A percentile compares a stretch with the other conserved stretches of the same genome.
Evolutionary conservation across 37 sponge, comb jelly and placozoan genomes (phyloP).

Genomic region (Cladorhizidae sp.): DNA sequence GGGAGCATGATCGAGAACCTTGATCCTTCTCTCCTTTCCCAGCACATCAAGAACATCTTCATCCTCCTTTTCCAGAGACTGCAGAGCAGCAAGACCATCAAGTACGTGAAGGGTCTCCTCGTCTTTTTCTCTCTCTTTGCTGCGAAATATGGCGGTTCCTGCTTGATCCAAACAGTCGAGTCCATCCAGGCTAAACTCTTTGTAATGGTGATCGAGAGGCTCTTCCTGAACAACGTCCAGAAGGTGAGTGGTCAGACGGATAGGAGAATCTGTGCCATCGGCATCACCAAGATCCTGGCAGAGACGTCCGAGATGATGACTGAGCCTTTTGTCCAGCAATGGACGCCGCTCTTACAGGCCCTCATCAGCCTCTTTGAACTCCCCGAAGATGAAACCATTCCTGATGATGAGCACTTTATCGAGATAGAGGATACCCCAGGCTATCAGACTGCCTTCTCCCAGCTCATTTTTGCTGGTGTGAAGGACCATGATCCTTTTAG

Average conservation of each 20-base stretch:
- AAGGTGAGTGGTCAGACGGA: constrained; percentile 89
- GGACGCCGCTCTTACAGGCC: constrained; percentile 79
- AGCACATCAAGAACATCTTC: constrained; percentile 82
- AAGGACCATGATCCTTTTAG: constrained; percentile 89
- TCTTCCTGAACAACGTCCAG: constrained; percentile 90
- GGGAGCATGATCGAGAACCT: constrained; percentile 80
- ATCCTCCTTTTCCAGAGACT: constrained; percentile 90
- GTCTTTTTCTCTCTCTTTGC: constrained; percentile 92
- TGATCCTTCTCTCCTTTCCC: constrained; percentile 36
- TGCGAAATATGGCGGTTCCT: constrained; percentile 82
- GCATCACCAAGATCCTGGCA: constrained; percentile 92
- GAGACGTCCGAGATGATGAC: constrained; percentile 87
- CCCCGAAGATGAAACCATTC: constrained; percentile 77
- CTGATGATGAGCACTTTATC: constrained; percentile 94
- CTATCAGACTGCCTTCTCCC: constrained; percentile 91
- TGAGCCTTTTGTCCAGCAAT: constrained; percentile 74
- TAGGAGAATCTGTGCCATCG: constrained; percentile 93
- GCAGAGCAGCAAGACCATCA: constrained; percentile 92
- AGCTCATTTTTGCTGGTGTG: constrained; percentile 85
- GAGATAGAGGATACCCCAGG: constrained; percentile 99
- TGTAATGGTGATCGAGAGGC: constrained; percentile 92
- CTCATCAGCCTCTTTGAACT: constrained; percentile 92
- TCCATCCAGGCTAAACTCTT: constrained; percentile 94
- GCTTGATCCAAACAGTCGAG: constrained; percentile 80
- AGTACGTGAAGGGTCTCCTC: constrained; percentile 91